Conservation (phyloP, 2,113 vertebrate genomes). For the Ctenodactylus gundi region DNA sequence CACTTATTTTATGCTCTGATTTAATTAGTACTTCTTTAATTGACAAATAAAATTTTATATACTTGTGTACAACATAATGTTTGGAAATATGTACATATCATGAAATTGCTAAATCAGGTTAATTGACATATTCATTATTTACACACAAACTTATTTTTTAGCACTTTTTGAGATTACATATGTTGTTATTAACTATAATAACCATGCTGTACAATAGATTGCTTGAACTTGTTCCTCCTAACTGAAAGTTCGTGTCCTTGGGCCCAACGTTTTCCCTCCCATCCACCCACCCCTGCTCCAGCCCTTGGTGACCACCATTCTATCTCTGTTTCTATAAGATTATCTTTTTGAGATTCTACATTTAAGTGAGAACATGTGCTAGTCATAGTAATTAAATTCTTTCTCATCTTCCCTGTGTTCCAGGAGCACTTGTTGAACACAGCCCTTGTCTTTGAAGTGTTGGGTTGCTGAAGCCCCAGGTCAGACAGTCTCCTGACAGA, state of each 20-base stretch:
- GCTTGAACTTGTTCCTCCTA: not conserved
- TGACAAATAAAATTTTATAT: not conserved
- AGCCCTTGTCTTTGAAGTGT: not conserved
- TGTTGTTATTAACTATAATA: not conserved
- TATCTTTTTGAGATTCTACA: not conserved
- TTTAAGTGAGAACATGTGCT: not conserved
- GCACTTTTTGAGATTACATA: not conserved
- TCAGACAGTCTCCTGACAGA: not conserved
- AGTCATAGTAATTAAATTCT: not conserved
- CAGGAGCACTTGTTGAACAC: not conserved
- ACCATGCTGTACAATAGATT: not conserved
- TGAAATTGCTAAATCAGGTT: not conserved
- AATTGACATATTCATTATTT: not conserved
- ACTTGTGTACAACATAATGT: not conserved
- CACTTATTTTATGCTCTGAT: not conserved
- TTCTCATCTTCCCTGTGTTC: not conserved
- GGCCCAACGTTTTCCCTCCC: not conserved
- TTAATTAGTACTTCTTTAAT: not conserved
- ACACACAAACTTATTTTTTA: not conserved
- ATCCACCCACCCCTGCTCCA: not conserved
- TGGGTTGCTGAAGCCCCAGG: not conserved
- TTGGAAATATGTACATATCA: not conserved
- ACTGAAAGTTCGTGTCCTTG: not conserved
- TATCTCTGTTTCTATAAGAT: not conserved
- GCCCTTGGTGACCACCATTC: not conserved